Base-by-base conservation (phyloP, 2,888 invertebrate species). In the Halictus quadricinctus region DNA sequence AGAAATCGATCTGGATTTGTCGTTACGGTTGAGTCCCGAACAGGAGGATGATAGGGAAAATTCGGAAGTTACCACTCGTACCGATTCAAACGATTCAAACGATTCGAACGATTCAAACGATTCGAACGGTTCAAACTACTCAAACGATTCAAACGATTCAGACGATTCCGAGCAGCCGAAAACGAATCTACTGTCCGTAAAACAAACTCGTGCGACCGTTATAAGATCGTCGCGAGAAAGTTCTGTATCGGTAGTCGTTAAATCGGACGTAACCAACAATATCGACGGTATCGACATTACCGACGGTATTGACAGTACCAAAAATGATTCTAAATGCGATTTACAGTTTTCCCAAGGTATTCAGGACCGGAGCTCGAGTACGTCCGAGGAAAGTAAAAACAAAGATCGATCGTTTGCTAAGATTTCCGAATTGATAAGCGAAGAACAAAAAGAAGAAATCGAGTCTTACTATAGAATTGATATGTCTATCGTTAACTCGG, bases 391-490 rank as follows among this genome's bases (percentile, higher is more conserved):
- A 25, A 87, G 66, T 15, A 87, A 83, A 25, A 85, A 46, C 7
- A 90, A 81, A 18, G 87, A 90, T 36, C 86, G 83, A 12, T 88
- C 88, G 43, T 90, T 89, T 72, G 88, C 90, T 0, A 93, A 90
- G 86, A 88, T 93, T 36, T 91, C 93, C 2, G 92, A 93, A 79
- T 86, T 94, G 21, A 93, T 94, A 25, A 93, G 89, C 46, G 87
- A 90, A 0, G 91, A 93, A 76, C 92, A 94, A 25, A 93, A 93
- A 76, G 76, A 84, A 48, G 80, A 84, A 0, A 93, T 94, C 18
- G 93, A 93, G 72, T 89, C 86, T 29, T 89, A 84, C 72, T 93
- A 93, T 72, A 86, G 41, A 0, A 87, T 92, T 6, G 90, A 93
- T 46, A 92, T 92, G 93, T 88, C 90, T 0, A 83, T 85, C 0